Base-by-base conservation (phyloP, 1,140 invertebrate genomes). In the Linepithema humile region DNA sequence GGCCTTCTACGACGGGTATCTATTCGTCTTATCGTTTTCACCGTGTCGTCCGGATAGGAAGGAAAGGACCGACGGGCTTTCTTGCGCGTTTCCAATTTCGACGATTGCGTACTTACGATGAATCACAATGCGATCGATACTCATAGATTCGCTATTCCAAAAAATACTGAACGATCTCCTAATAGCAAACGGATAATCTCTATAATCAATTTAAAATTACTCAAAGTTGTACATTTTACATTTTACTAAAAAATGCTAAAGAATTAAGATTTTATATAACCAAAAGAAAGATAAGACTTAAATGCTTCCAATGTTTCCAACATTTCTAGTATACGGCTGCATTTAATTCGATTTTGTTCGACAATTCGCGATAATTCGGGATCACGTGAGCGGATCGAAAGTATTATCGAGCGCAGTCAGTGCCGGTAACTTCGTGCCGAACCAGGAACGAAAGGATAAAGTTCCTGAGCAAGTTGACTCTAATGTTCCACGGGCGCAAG, bases 21-120 rank as follows among this genome's bases (percentile, higher is more conserved):
- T 77, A 65, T 65, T 65, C 74, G 45, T 77, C 45, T 77, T 64
- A 77, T 64, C 59, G 57, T 64, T 77, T 64, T 62, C 73, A 43
- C 12, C 43, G 12, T 26, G 74, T 77, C 74, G 45, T 32, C 40
- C 15, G 60, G 29, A 2, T 53, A 35, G 3, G 20, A 2, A 12
- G 32, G 50, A 32, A 77, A 65, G 74, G 32, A 65, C 29, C 59
- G 45, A 12, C 17, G 55, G 29, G 5, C 32, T 35, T 69, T 57
- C 67, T 69, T 59, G 50, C 57, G 43, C 57, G 10, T 55, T 74
- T 87, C 62, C 85, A 74, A 88, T 88, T 87, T 85, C 72, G 77
- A 86, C 78, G 87, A 88, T 87, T 85, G 87, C 78, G 48, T 78
- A 83, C 53, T 82, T 80, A 83, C 72, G 45, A 82, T 74, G 59